These are phyloP conservation scores for Adineta ricciae DNA, from an alignment of 2,888 invertebrate genomes.

Conservation along the genomic window DNA sequence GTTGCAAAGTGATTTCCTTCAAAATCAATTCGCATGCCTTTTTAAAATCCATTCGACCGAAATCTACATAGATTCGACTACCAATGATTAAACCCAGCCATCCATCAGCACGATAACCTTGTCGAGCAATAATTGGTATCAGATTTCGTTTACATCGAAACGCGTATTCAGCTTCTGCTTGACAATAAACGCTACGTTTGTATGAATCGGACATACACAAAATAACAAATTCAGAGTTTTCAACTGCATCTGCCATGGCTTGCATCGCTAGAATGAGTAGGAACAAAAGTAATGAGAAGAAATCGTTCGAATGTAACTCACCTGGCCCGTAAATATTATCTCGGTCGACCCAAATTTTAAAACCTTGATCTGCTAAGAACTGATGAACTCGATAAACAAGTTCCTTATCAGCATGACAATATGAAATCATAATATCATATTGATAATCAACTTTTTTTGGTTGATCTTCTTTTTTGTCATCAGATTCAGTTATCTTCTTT, in stretches of 20 bases:
- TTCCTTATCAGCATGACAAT: neutral
- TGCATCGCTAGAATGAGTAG: conserved; percentile 35
- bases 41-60: neutral
- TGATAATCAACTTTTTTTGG: neutral
- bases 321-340: neutral
- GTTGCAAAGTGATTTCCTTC: neutral
- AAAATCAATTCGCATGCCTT: neutral
- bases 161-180: conserved; percentile 5
- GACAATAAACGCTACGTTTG: conserved; percentile 39
- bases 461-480: neutral
- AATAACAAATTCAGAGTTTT: conserved; percentile 43
- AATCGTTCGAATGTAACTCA: neutral
- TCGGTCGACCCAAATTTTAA: neutral
- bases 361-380: neutral
- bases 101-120: neutral
- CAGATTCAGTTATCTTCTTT: neutral
- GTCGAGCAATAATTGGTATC: neutral
- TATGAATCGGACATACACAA: conserved; percentile 46
- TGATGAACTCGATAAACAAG: neutral
- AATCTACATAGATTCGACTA: neutral
- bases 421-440: neutral
- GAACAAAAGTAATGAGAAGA: too few species aligned
- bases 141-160: neutral
- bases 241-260: conserved; percentile 44
- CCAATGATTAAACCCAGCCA: neutral